phyloP scores from a whole-genome alignment of 2,797 vertebrate genomes.

The Calcarius lapponicus region DNA sequence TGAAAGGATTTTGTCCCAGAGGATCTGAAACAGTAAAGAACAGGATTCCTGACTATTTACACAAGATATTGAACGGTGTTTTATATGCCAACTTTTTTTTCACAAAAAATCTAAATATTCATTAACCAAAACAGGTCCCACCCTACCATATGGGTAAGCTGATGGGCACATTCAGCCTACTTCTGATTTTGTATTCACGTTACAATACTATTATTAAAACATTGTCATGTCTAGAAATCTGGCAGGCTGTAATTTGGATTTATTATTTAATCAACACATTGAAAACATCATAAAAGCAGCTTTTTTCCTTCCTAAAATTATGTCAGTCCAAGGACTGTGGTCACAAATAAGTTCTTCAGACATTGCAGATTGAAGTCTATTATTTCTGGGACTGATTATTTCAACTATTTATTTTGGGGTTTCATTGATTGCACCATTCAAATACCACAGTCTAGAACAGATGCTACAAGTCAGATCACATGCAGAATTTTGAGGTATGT shows the following conservation, averaged over 20 bases:
- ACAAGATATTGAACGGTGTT: not conserved
- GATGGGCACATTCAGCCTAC: not conserved
- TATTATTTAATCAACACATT: not conserved
- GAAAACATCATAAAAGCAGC: not conserved
- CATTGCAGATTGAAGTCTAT: constrained; percentile 2
- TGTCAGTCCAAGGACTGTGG: not conserved
- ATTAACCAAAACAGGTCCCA: not conserved
- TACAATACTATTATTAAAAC: not conserved
- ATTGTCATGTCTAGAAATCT: not conserved
- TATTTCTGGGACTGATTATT: constrained; percentile 20
- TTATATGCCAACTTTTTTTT: not conserved
- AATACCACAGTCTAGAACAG: not conserved
- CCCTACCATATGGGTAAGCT: not conserved
- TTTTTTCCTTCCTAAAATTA: not conserved
- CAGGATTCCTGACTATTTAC: not conserved
- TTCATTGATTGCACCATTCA: constrained; percentile 62
- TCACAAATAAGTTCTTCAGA: not conserved
- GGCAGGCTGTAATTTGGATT: not conserved
- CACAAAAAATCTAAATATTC: not conserved
- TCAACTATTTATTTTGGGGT: constrained; percentile 31
- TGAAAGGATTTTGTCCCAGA: not conserved
- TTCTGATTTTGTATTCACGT: not conserved
- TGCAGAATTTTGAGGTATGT: not conserved
- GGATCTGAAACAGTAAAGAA: not conserved
- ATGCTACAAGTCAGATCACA: not conserved